Conservation (phyloP, 2,797 vertebrate genomes). For the Cyclura pinguis region DNA sequence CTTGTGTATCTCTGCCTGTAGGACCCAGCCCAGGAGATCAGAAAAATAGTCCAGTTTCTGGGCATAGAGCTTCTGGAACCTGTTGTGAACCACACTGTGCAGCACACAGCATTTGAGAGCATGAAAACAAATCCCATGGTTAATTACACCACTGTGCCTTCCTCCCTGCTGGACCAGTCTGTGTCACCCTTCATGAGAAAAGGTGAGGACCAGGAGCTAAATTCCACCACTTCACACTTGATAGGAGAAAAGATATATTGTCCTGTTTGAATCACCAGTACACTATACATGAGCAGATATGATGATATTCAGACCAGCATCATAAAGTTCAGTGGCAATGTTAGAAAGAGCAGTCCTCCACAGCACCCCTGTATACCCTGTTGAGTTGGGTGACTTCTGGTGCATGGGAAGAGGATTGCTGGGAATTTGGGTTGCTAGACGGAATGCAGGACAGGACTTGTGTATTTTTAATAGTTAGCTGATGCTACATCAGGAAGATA, state of each 20-base stretch:
- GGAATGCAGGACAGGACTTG: too few relatives aligned
- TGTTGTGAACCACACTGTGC: conserved; percentile 38
- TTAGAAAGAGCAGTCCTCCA: too few relatives aligned
- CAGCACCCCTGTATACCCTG: too few relatives aligned
- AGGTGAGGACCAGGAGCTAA: conserved; percentile 26
- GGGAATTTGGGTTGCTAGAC: too few relatives aligned
- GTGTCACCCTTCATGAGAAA: conserved; percentile 63
- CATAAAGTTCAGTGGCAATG: too few relatives aligned
- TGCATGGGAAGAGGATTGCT: too few relatives aligned
- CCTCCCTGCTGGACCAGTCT: conserved; percentile 25
- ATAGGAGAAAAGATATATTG: background rate
- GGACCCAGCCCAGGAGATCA: conserved; percentile 48
- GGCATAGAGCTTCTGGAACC: conserved; percentile 25
- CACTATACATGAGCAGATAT: too few relatives aligned
- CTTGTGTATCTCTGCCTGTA: background rate
- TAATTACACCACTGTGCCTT: conserved; percentile 42
- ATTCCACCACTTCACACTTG: background rate
- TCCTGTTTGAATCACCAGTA: too few relatives aligned
- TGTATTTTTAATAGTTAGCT: too few relatives aligned
- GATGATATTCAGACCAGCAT: too few relatives aligned
- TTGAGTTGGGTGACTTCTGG: too few relatives aligned
- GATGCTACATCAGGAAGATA: too few relatives aligned
- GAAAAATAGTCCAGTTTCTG: conserved; percentile 49
- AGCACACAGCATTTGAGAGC: conserved; percentile 35
- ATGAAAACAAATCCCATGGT: conserved; percentile 57